phyloP scores from a whole-genome alignment of 1,140 invertebrate genomes.

The Scaptomyza hsui region DNA sequence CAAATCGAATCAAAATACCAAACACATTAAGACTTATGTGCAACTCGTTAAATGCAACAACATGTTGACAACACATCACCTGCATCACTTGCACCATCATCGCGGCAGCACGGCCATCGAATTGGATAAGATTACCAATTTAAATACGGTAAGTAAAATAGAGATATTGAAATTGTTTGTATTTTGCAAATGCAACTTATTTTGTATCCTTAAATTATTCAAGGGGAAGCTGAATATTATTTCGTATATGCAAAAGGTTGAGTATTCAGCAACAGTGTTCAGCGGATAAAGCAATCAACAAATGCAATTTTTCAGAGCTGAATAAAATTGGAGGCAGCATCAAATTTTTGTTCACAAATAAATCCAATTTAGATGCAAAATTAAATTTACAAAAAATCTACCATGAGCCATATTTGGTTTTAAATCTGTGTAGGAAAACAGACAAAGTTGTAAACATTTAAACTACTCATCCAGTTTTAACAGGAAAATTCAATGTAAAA shows the following conservation, averaged over 20 bases:
- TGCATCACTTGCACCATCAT: constrained; percentile 81
- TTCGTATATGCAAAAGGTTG: background rate
- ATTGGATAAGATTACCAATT: constrained; percentile 79
- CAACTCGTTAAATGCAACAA: constrained; percentile 57
- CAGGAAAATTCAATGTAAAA: too few species aligned
- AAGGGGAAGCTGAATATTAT: background rate
- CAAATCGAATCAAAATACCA: constrained; percentile 29
- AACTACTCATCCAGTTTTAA: too few species aligned
- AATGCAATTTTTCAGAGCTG: background rate
- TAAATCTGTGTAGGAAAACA: background rate
- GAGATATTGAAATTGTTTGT: background rate
- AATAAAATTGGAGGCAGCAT: background rate
- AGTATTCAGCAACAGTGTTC: background rate
- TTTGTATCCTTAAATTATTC: too few species aligned
- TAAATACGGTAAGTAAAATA: constrained; percentile 69
- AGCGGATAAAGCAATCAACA: background rate
- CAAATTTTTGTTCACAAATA: background rate
- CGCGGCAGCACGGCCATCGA: constrained; percentile 78
- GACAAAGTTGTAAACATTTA: background rate
- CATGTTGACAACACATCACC: constrained; percentile 82
- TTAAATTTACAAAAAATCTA: background rate
- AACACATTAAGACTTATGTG: constrained; percentile 44
- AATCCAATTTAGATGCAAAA: background rate
- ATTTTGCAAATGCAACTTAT: background rate
- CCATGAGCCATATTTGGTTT: background rate